Evolutionary conservation across 2,888 invertebrate species (phyloP), one percentile per base, ranked within the genome.

Genomic region (Harpalus rufipes): DNA sequence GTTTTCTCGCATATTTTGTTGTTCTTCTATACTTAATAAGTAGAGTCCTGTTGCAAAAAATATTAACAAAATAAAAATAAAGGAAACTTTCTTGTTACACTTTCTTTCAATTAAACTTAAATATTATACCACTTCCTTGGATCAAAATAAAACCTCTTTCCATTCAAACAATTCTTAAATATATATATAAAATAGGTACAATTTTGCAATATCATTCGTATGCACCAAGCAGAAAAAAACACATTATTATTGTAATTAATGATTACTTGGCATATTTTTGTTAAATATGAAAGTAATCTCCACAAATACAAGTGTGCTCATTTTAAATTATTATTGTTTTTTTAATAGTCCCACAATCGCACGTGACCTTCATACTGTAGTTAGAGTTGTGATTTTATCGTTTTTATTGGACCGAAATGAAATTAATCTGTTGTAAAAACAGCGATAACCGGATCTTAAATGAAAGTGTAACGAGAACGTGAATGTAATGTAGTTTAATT

Each of bases 361-460:
- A 78, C 2, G 8, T 25, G 78, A 78, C 78, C 78, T 78, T 76
- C 56, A 56, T 39, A 76, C 14, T 68, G 25, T 76, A 76, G 32
- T 14, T 8, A 25, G 32, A 58, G 56, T 18, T 58, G 16, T 18
- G 44, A 74, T 56, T 78, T 58, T 78, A 78, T 78, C 32, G 25
- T 78, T 78, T 78, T 78, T 78, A 58, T 14, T 58, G 16, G 44
- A 44, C 51, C 14, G 25, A 78, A 58, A 25, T 78, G 41, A 78
- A 78, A 74, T 21, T 74, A 44, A 74, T 16, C 58, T 32, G 32
- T 0, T 78, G 21, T 78, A 78, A 58, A 78, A 78, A 78, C 58
- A 21, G 6, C 21, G 58, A 78, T 78, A 78, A 78, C 78, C 78
- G 78, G 78, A 78, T 78, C 78, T 78, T 78, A 78, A 78, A 78